These are phyloP conservation scores for Drosophila macrospina DNA, from an alignment of 2,888 invertebrate species.

Conservation along the genomic window DNA sequence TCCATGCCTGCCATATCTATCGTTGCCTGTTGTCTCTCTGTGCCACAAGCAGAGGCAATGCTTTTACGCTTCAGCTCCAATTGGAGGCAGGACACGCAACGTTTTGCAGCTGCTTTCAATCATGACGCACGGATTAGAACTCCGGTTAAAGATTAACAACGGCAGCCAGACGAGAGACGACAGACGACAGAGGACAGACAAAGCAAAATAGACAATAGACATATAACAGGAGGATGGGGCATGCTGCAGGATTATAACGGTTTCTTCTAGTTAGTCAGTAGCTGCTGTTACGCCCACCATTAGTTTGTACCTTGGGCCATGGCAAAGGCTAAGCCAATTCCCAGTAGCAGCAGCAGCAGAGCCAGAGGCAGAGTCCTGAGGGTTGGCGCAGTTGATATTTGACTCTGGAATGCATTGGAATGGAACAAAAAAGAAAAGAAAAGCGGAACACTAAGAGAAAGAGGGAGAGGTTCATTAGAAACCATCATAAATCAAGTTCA, in stretches of 20 bases:
- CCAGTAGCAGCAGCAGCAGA: constrained; percentile 2
- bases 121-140: constrained; percentile 78
- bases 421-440: background rate
- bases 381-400: background rate
- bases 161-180: constrained; percentile 33
- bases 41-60: background rate
- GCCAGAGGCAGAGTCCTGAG: no score
- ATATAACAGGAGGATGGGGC: background rate
- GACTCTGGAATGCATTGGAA: constrained; percentile 15
- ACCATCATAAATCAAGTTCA: background rate
- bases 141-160: constrained; percentile 77
- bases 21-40: background rate
- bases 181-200: background rate
- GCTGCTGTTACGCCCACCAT: constrained; percentile 42
- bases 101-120: constrained; percentile 74
- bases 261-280: constrained; percentile 28
- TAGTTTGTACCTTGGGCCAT: constrained; percentile 19
- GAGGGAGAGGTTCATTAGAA: background rate
- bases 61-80: constrained; percentile 27
- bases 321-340: constrained; percentile 49
- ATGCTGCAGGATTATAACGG: constrained; percentile 9
- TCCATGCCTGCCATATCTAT: background rate
- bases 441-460: background rate
- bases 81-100: constrained; percentile 52
- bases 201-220: constrained; percentile 12